A percentile compares a stretch with the other conserved stretches of the same genome.
phyloP scores from a whole-genome alignment of 2,888 invertebrate genomes.

The Agrotis exclamationis region DNA sequence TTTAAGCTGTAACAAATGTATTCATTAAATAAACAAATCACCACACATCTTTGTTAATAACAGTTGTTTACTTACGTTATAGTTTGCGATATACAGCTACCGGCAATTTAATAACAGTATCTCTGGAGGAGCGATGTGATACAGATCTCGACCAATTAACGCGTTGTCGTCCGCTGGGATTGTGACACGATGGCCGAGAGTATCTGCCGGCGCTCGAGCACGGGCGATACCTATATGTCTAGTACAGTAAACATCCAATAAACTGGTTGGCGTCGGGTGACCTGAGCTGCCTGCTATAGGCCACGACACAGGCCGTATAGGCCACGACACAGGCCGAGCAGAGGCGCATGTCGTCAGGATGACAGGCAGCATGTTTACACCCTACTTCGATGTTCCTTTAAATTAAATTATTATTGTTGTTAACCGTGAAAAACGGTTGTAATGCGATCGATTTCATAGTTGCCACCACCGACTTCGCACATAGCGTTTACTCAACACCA shows the following conservation, averaged over 20 bases:
- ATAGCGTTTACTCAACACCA: background rate
- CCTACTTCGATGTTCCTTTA: too few relatives aligned
- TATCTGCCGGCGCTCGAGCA: background rate
- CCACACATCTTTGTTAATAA: background rate
- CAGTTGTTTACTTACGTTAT: background rate
- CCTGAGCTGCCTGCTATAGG: background rate
- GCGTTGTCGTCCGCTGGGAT: slow-evolving; percentile 42
- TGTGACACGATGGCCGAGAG: slow-evolving; percentile 6
- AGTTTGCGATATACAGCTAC: background rate
- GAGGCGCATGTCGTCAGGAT: background rate
- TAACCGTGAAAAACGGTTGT: too few relatives aligned
- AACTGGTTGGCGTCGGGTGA: slow-evolving; percentile 8
- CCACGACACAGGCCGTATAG: background rate
- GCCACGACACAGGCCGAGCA: background rate
- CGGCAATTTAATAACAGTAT: slow-evolving; percentile 30
- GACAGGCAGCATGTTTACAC: background rate
- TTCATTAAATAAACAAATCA: too few relatives aligned
- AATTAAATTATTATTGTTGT: too few relatives aligned
- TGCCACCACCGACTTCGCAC: too few relatives aligned
- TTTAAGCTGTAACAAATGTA: too few relatives aligned
- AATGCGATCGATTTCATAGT: too few relatives aligned
- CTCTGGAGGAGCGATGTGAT: slow-evolving; percentile 27
- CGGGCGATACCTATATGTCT: slow-evolving; percentile 16
- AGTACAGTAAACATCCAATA: slow-evolving; percentile 24
- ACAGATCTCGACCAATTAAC: slow-evolving; percentile 50